These are phyloP conservation scores for Megalurothrips usitatus DNA, from an alignment of 2,888 invertebrate genomes.

Conservation along the genomic window DNA sequence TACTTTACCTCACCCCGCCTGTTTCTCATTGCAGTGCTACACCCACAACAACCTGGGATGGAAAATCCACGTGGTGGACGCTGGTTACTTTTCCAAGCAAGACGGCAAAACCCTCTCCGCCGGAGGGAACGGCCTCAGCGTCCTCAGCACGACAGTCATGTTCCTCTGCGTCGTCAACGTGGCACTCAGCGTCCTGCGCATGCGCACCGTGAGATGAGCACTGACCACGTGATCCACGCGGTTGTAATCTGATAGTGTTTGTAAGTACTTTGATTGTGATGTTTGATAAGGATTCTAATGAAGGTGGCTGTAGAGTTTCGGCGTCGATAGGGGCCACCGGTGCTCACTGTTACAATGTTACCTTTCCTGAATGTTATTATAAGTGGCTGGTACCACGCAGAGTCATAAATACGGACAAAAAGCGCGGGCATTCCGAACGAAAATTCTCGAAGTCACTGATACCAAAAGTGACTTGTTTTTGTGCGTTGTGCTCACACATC, in stretches of 20 bases:
- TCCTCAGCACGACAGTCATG: not conserved
- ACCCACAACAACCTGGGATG: conserved; percentile 88
- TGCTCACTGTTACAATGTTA: conserved; percentile 12
- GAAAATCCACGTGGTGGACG: conserved; percentile 84
- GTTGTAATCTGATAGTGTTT: not conserved
- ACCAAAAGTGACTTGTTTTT: not conserved
- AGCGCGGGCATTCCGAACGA: not conserved
- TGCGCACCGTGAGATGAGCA: not conserved
- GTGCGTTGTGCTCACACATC: no score
- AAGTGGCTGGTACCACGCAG: conserved; percentile 1
- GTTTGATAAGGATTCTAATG: not conserved
- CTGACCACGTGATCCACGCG: not conserved
- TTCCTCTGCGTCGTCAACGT: not conserved
- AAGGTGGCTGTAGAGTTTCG: not conserved
- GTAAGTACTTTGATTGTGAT: conserved; percentile 11
- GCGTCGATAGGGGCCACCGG: not conserved
- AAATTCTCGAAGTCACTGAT: not conserved
- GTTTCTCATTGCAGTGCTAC: conserved; percentile 65
- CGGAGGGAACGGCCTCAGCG: not conserved
- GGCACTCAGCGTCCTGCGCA: not conserved
- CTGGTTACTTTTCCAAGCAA: conserved; percentile 50
- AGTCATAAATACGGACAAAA: not conserved
- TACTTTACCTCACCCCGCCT: not conserved
- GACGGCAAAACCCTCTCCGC: not conserved
- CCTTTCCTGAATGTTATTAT: not conserved